phyloP scores from a whole-genome alignment of 2,797 vertebrate genomes.

The Denticeps clupeoides region DNA sequence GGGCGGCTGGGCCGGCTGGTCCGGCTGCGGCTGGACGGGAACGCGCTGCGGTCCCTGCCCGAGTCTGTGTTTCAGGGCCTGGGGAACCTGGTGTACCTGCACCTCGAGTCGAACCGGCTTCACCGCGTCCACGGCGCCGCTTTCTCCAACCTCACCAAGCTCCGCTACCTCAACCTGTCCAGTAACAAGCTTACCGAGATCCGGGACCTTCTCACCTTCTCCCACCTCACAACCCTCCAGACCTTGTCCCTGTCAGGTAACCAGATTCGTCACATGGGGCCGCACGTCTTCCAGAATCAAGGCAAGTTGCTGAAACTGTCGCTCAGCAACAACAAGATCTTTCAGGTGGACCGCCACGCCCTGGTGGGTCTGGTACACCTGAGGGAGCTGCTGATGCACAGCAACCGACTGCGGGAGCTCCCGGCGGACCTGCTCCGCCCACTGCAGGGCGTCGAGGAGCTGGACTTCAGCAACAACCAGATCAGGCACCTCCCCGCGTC shows the following conservation, averaged over 20 bases:
- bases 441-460: conserved; percentile 65
- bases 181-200: conserved; percentile 76
- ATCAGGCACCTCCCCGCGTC: conserved; percentile 59
- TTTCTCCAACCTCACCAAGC: conserved; percentile 69
- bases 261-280: conserved; percentile 65
- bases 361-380: conserved; percentile 69
- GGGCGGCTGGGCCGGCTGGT: conserved; percentile 65
- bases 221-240: conserved; percentile 65
- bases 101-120: conserved; percentile 82
- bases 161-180: conserved; percentile 83
- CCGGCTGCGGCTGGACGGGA: conserved; percentile 81
- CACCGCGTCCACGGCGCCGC: conserved; percentile 74
- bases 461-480: conserved; percentile 77
- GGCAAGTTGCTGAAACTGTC: conserved; percentile 70
- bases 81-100: conserved; percentile 74
- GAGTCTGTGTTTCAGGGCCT: conserved; percentile 75
- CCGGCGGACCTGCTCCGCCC: conserved; percentile 69
- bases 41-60: conserved; percentile 65
- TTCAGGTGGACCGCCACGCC: conserved; percentile 59
- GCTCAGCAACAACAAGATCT: conserved; percentile 74
- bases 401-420: conserved; percentile 73
- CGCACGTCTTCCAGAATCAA: conserved; percentile 74
- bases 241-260: conserved; percentile 80
- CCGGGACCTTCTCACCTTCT: conserved; percentile 65
- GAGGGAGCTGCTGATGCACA: conserved; percentile 73